A percentile compares a stretch with the other conserved stretches of the same genome.
Conservation (phyloP, 2,113 vertebrate genomes). For the Gymnogyps californianus region DNA sequence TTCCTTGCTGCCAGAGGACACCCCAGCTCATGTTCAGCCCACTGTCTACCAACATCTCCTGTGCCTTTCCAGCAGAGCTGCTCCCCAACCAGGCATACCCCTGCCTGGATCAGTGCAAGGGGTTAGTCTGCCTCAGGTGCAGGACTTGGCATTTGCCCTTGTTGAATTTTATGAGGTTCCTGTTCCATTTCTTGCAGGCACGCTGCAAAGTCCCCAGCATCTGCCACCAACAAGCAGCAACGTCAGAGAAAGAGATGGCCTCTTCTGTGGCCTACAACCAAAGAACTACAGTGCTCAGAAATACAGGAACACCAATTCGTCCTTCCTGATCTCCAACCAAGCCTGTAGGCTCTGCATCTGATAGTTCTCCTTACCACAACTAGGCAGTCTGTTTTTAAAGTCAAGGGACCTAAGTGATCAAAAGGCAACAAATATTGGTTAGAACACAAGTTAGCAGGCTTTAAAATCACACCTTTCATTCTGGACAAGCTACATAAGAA, state of each 20-base stretch:
- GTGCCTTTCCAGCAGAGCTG: not conserved
- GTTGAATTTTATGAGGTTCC: not conserved
- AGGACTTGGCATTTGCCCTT: not conserved
- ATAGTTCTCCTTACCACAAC: not conserved
- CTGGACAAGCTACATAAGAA: not conserved
- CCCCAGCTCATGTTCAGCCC: not conserved
- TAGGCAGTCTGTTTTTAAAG: not conserved
- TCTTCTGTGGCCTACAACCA: not conserved
- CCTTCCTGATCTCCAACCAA: not conserved
- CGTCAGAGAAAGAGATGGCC: not conserved
- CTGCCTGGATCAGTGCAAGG: not conserved
- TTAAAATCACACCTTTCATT: not conserved
- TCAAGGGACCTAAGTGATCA: not conserved
- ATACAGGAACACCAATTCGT: not conserved
- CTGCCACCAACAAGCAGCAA: not conserved
- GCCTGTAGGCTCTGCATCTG: not conserved
- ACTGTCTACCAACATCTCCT: rapidly evolving
- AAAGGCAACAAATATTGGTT: not conserved
- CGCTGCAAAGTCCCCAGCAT: not conserved
- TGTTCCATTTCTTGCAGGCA: not conserved
- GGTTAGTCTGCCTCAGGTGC: not conserved
- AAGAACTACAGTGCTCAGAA: not conserved
- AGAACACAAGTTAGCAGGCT: not conserved
- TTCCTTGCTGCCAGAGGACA: not conserved
- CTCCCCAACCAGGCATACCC: not conserved